Conservation (phyloP, 2,888 invertebrate genomes). For the Drosophila formosana region DNA sequence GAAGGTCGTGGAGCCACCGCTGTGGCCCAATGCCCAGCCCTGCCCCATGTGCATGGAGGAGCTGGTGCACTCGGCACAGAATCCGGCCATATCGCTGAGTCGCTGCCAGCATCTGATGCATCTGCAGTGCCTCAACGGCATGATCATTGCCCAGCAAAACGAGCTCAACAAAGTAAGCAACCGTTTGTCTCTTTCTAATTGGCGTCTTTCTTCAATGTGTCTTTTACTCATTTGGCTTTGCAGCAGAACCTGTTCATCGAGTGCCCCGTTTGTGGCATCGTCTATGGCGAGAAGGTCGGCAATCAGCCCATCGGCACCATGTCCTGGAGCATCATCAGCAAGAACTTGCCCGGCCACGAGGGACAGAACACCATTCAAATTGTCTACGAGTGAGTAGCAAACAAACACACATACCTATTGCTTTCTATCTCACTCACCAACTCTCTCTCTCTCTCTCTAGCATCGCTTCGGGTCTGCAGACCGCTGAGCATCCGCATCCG, state of each 20-base stretch:
- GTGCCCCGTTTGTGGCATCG: conserved; percentile 94
- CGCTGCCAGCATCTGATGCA: conserved; percentile 93
- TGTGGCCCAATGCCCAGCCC: conserved; percentile 90
- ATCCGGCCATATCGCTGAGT: conserved; percentile 88
- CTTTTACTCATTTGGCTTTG: conserved; percentile 5
- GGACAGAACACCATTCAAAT: conserved; percentile 91
- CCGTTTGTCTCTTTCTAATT: conserved; percentile 10
- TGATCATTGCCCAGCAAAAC: conserved; percentile 89
- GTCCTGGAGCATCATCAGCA: conserved; percentile 91
- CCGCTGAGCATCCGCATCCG: conserved; percentile 91
- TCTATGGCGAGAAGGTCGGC: conserved; percentile 92
- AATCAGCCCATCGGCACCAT: conserved; percentile 93
- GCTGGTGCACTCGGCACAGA: conserved; percentile 85
- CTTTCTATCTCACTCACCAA: background rate
- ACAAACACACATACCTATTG: too few relatives aligned
- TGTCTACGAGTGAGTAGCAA: conserved; percentile 89
- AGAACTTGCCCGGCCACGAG: conserved; percentile 89
- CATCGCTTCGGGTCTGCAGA: conserved; percentile 94
- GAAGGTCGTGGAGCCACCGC: conserved; percentile 88
- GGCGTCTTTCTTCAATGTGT: conserved; percentile 6
- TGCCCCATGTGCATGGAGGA: conserved; percentile 90
- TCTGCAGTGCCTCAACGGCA: conserved; percentile 91
- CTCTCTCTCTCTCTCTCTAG: conserved; percentile 84
- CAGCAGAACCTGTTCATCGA: conserved; percentile 89
- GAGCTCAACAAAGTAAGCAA: conserved; percentile 83